phyloP scores from a whole-genome alignment of 1,140 invertebrate species.

The Drosophila rufa region DNA sequence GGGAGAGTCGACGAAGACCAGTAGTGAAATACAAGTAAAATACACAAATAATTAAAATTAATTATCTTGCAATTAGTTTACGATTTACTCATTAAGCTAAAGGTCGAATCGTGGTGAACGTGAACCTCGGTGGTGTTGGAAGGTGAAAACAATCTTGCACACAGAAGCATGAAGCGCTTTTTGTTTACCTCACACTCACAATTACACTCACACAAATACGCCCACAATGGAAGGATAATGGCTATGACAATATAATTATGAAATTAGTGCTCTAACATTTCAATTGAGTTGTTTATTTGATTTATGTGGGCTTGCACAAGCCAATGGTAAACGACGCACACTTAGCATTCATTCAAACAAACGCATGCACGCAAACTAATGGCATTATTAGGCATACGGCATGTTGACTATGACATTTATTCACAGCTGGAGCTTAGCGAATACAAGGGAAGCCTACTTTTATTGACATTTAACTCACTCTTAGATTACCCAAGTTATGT shows the following conservation, averaged over 20 bases:
- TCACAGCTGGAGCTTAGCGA: slow-evolving; percentile 50
- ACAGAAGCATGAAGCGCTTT: slow-evolving; percentile 54
- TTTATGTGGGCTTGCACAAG: slow-evolving; percentile 80
- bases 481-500: slow-evolving; percentile 16
- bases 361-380: slow-evolving; percentile 36
- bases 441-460: slow-evolving; percentile 41
- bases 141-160: slow-evolving; percentile 4
- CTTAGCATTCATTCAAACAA: slow-evolving; percentile 27
- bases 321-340: slow-evolving; percentile 47
- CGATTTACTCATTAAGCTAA: slow-evolving; percentile 79
- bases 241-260: slow-evolving; percentile 79
- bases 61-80: slow-evolving; percentile 83
- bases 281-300: slow-evolving; percentile 81
- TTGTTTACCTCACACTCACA: slow-evolving; percentile 23
- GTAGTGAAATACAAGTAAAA: slow-evolving; percentile 58
- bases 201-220: not conserved
- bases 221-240: slow-evolving; percentile 37
- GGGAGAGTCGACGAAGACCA: not conserved
- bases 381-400: slow-evolving; percentile 74
- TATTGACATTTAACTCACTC: slow-evolving; percentile 75
- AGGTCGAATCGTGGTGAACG: slow-evolving; percentile 41
- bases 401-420: slow-evolving; percentile 68
- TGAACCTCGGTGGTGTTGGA: slow-evolving; percentile 1
- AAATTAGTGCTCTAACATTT: slow-evolving; percentile 77
- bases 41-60: slow-evolving; percentile 84